Percentiles rank a stretch among this genome's conserved stretches.
phyloP scores from a whole-genome alignment of 2,888 invertebrate species.

The Zygogramma bicolorata region DNA sequence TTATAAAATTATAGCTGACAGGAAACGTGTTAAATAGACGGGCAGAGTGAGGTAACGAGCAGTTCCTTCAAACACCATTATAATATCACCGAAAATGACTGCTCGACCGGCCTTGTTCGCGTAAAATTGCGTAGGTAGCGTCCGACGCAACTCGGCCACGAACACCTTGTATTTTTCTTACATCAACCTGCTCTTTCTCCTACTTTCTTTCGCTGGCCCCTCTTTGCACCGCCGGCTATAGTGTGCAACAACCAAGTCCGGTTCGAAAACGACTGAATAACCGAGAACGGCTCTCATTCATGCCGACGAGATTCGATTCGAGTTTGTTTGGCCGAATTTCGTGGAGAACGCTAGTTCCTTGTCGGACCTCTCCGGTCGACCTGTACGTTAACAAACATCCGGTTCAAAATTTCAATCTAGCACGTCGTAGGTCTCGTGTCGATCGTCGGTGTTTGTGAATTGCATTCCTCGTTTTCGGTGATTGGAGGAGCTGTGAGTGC shows the following conservation, averaged over 20 bases:
- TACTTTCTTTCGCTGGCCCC: slow-evolving; percentile 43
- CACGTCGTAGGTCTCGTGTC: slow-evolving; percentile 16
- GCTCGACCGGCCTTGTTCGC: not conserved
- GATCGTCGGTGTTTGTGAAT: slow-evolving; percentile 13
- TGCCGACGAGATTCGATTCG: slow-evolving; percentile 21
- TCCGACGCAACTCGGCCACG: not conserved
- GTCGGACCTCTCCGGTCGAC: slow-evolving; percentile 32
- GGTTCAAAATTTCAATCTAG: slow-evolving; percentile 43
- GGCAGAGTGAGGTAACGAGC: not conserved
- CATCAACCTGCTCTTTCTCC: slow-evolving; percentile 47
- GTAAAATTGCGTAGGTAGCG: slow-evolving; percentile 8
- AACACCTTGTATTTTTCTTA: slow-evolving; percentile 26
- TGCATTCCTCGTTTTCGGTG: slow-evolving; percentile 24
- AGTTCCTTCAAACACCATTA: not conserved
- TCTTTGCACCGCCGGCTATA: slow-evolving; percentile 23
- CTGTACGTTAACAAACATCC: slow-evolving; percentile 41
- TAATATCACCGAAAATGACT: not conserved
- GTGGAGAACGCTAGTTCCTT: slow-evolving; percentile 31
- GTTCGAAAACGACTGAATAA: slow-evolving; percentile 34
- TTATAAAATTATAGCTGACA: too few species aligned
- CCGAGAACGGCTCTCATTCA: slow-evolving; percentile 24
- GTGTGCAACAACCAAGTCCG: slow-evolving; percentile 50
- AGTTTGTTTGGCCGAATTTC: slow-evolving; percentile 40
- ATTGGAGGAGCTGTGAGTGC: slow-evolving; percentile 6
- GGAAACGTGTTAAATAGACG: too few species aligned